Base-by-base conservation (phyloP, 2,113 vertebrate species). In the Empidonax traillii region DNA sequence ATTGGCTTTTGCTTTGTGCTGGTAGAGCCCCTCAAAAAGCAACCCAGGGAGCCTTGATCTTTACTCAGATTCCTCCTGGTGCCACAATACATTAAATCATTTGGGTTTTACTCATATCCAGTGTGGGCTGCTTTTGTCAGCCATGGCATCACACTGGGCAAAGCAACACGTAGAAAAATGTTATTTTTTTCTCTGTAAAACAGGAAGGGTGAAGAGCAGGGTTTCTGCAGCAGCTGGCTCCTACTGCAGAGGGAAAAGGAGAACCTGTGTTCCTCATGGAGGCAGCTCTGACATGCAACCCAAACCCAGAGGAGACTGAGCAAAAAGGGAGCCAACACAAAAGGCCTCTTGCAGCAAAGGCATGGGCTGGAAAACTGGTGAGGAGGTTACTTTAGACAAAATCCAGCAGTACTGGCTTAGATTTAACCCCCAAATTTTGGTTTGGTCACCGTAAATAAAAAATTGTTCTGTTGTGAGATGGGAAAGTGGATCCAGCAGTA, bases 121-220 rank as follows among this genome's bases (percentile, higher is more conserved):
- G 8, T 24, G 27, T 4, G 27, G 27, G 14, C 15, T 85, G 28
- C 2, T 46, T 41, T 43, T 31, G 61, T 66, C 1, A 7, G 16
- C 30, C 33, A 13, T 1, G 1, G 44, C 49, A 61, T 37, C 31
- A 39, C 4, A 2, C 8, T 53, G 62, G 31, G 39, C 2, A 2
- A 75, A 84, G 35, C 5, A 75, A 52, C 7, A 8, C 10, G 11
- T 20, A 41, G 46, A 79, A 90, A 72, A 30, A 63, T 7, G 33
- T 56, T 68, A 9, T 7, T 56, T 87, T 87, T 31, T 87, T 67
- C 13, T 58, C 49, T 88, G 3, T 49, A 35, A 92, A 88, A 75
- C 10, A 59, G 31, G 55, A 89, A 80, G 51, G 41, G 43, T 33
- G 18, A 77, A 90, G 17, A 77, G 24, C 24, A 83, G 31, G 7